A percentile compares a stretch with the other conserved stretches of the same genome.
These are phyloP conservation scores for Zophobas atratus DNA, from an alignment of 1,140 invertebrate species.

Conservation along the genomic window DNA sequence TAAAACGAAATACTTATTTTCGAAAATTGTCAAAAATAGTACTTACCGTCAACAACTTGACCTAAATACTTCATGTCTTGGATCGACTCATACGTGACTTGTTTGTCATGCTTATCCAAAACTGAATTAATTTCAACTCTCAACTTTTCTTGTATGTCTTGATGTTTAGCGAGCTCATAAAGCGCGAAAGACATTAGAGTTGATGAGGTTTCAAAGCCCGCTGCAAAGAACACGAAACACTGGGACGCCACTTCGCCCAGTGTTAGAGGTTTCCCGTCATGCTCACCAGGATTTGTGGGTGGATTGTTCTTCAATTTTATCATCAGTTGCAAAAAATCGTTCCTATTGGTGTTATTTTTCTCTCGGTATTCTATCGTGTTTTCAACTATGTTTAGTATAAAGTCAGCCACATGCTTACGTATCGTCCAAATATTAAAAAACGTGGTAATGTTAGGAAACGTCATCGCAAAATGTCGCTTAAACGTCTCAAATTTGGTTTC, in stretches of 20 bases:
- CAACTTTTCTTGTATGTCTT: constrained; percentile 74
- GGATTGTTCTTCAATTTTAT: constrained; percentile 65
- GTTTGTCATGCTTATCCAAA: too few species aligned
- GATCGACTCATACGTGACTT: too few species aligned
- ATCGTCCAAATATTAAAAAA: constrained; percentile 55
- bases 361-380: constrained; percentile 68
- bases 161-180: constrained; percentile 74
- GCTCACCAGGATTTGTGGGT: neutral
- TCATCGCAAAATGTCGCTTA: constrained; percentile 55
- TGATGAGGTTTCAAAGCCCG: constrained; percentile 76
- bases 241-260: constrained; percentile 30
- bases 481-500: constrained; percentile 59
- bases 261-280: neutral
- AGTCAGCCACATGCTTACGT: constrained; percentile 62
- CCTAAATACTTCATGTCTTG: neutral
- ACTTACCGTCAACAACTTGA: constrained; percentile 2
- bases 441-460: constrained; percentile 53
- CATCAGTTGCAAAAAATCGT: constrained; percentile 71
- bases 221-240: constrained; percentile 46
- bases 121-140: constrained; percentile 71
- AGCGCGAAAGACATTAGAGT: constrained; percentile 70
- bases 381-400: constrained; percentile 67
- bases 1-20: constrained; percentile 36
- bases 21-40: neutral
- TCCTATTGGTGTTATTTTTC: constrained; percentile 63